phyloP scores from a whole-genome alignment of 2,888 invertebrate species.

The Eristalis arbustorum region DNA sequence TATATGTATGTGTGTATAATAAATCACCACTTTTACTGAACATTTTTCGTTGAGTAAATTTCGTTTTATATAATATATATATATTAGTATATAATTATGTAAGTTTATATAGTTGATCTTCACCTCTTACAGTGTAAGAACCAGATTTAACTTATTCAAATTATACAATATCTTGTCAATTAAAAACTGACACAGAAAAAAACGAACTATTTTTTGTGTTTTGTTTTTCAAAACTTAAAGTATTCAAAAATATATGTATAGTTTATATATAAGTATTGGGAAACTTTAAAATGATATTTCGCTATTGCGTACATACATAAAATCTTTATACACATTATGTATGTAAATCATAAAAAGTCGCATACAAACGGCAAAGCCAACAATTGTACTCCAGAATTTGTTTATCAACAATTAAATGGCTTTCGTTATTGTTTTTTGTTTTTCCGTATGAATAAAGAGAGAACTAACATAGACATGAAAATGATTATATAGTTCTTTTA shows the following conservation, averaged over 20 bases:
- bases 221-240: slow-evolving; percentile 3
- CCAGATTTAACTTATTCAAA: slow-evolving; percentile 9
- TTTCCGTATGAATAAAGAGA: neutral
- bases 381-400: neutral
- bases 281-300: neutral
- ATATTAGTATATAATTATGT: slow-evolving; percentile 11
- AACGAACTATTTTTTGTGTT: slow-evolving; percentile 31
- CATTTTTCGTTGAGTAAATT: slow-evolving; percentile 38
- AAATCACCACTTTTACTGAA: slow-evolving; percentile 42
- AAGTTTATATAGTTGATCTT: slow-evolving; percentile 26
- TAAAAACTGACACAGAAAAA: slow-evolving; percentile 25
- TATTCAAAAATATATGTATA: neutral
- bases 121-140: slow-evolving; percentile 22
- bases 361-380: neutral
- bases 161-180: slow-evolving; percentile 3
- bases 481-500: neutral
- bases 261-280: neutral
- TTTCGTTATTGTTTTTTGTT: neutral
- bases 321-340: neutral
- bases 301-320: neutral
- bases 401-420: neutral
- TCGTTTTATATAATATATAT: slow-evolving; percentile 31
- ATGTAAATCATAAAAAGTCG: neutral
- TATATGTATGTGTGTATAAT: slow-evolving; percentile 43
- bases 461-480: neutral